Base-by-base conservation (phyloP, 2,113 vertebrate species). In the Jacana jacana region DNA sequence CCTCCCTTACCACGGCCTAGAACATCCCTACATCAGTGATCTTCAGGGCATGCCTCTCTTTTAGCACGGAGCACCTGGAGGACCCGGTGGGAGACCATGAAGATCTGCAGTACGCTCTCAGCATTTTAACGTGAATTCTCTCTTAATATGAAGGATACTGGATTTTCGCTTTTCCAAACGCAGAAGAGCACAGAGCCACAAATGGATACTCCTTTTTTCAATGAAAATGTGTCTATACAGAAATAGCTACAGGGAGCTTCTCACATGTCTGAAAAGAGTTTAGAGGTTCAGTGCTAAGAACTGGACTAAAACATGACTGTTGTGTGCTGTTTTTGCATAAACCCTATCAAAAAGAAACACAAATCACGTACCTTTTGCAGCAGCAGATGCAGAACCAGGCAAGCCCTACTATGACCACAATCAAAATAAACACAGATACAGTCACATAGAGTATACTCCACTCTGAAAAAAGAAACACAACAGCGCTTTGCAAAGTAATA, bases 391-490 rank as follows among this genome's bases (percentile, higher is more conserved):
- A 98, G 82, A 98, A 97, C 99, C 99, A 99, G 79, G 96, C 95
- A 70, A 98, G 39, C 1, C 95, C 98, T 90, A 98, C 97, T 22
- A 98, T 69, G 49, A 98, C 66, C 91, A 98, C 92, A 31, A 98
- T 71, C 20, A 98, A 96, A 71, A 98, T 79, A 60, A 99, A 97
- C 88, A 95, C 95, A 96, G 97, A 97, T 19, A 98, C 90, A 37
- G 98, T 96, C 87, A 99, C 98, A 37, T 98, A 99, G 75, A 99
- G 98, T n/a, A 99, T 93, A 54, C 98, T 98, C 99, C 99, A 99
- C 77, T 99, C 99, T 99, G 98, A 94, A 97, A 90, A 82, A 94
- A 76, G 69, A 90, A 65, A 82, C 13, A 86, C 3, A 68, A 55
- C 35, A 64, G 37, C 11, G 11, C 8, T 77, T 72, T 80, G 39